Conservation (phyloP, 2,113 vertebrate genomes). For the Halichoerus grypus region DNA sequence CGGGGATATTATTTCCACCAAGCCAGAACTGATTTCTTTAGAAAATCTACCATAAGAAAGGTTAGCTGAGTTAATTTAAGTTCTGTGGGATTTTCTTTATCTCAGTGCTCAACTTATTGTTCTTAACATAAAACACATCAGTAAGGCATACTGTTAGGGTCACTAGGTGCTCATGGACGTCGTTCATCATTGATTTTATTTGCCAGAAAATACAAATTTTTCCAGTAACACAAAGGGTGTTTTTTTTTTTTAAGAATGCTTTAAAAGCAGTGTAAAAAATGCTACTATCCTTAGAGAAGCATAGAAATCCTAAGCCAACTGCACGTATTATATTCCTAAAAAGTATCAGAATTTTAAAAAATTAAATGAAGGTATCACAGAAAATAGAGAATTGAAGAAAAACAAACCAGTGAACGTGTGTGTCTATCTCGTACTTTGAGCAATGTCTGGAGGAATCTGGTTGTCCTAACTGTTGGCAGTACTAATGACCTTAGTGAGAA, state of each 20-base stretch:
- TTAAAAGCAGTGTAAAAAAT: constrained; percentile 5
- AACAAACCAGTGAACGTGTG: neutral
- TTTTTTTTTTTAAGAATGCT: neutral
- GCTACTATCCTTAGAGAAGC: neutral
- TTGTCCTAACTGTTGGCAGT: neutral
- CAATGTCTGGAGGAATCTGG: neutral
- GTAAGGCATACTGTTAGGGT: neutral
- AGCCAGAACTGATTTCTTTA: constrained; percentile 95
- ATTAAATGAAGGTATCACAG: neutral
- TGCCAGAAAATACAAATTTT: constrained; percentile 18
- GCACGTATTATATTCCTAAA: neutral
- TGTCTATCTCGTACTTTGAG: neutral
- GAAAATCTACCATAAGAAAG: constrained; percentile 91
- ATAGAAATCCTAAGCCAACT: neutral
- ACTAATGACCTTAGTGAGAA: neutral
- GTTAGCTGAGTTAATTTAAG: constrained; percentile 54
- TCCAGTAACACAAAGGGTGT: neutral
- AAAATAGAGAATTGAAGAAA: neutral
- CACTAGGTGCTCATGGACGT: neutral
- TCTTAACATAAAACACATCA: constrained; percentile 30
- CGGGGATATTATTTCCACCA: constrained; percentile 98
- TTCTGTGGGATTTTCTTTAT: neutral
- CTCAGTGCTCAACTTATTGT: neutral
- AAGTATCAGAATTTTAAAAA: neutral
- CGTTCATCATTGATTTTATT: neutral